These are phyloP conservation scores for Drosophila rufa DNA, from an alignment of 1,140 invertebrate species.

Conservation along the genomic window DNA sequence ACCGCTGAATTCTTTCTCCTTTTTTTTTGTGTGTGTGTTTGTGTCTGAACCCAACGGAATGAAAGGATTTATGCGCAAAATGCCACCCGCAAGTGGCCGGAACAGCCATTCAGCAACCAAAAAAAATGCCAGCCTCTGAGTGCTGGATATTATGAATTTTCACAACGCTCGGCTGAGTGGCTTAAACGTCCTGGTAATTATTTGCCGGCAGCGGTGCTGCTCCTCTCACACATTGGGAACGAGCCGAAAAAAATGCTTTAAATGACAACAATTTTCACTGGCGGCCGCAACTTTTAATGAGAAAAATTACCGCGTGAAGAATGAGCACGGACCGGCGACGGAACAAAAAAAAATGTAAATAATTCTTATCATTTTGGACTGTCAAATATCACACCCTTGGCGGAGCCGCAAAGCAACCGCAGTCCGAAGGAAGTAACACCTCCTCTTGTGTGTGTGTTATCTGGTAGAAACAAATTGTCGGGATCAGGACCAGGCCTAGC, in stretches of 20 bases:
- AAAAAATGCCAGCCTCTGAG: slow-evolving; percentile 30
- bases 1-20: slow-evolving; percentile 17
- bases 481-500: slow-evolving; percentile 36
- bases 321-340: slow-evolving; percentile 5
- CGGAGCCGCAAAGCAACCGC: slow-evolving; percentile 52
- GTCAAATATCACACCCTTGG: slow-evolving; percentile 74
- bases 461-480: slow-evolving; percentile 57
- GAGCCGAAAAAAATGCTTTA: slow-evolving; percentile 43
- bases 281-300: slow-evolving; percentile 76
- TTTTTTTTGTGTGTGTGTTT: slow-evolving; percentile 25
- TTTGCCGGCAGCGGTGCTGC: slow-evolving; percentile 43
- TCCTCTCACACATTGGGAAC: slow-evolving; percentile 31
- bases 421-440: slow-evolving; percentile 72
- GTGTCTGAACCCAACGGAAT: slow-evolving; percentile 50
- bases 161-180: slow-evolving; percentile 79
- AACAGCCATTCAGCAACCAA: slow-evolving; percentile 46
- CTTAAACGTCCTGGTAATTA: slow-evolving; percentile 81
- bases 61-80: slow-evolving; percentile 81
- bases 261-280: slow-evolving; percentile 70
- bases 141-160: slow-evolving; percentile 73
- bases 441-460: slow-evolving; percentile 50
- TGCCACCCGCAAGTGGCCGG: slow-evolving; percentile 68
- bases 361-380: slow-evolving; percentile 79
- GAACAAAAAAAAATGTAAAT: slow-evolving; percentile 60
- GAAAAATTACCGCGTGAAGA: slow-evolving; percentile 60